These are phyloP conservation scores for Panagrolaimus sp. DNA, from an alignment of 1,140 invertebrate species.

Conservation along the genomic window DNA sequence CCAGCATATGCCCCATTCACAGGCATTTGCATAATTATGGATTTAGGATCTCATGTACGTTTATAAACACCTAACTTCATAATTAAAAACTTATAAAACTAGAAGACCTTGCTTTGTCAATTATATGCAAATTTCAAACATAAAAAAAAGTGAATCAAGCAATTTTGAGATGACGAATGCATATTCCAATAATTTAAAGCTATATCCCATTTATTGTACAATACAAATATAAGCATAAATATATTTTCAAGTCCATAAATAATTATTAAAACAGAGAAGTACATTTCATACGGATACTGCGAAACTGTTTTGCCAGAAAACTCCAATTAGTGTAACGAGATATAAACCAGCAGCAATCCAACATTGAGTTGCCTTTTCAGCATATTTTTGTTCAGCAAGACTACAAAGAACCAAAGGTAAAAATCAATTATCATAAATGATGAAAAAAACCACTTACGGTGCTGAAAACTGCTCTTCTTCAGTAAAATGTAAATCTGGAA, in stretches of 20 bases:
- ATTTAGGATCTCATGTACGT: no score
- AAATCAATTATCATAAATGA: neutral
- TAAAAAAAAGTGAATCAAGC: no score
- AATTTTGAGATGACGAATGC: no score
- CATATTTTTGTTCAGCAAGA: conserved; percentile 41
- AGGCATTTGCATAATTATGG: no score
- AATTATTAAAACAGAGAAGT: conserved; percentile 46
- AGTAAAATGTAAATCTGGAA: conserved; percentile 52
- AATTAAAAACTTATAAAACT: no score
- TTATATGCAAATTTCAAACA: no score
- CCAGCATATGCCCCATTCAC: no score
- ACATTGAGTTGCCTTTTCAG: conserved; percentile 56
- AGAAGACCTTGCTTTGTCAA: no score
- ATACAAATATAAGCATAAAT: no score
- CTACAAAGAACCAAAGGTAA: conserved; percentile 36
- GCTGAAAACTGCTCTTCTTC: conserved; percentile 33
- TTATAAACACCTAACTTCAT: no score
- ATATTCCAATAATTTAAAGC: no score
- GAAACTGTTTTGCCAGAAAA: conserved; percentile 56
- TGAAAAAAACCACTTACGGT: neutral
- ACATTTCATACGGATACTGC: neutral
- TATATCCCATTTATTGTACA: no score
- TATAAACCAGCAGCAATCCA: conserved; percentile 60
- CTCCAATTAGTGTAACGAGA: conserved; percentile 52
- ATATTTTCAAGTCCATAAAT: conserved; percentile 48